phyloP scores from a whole-genome alignment of 2,888 invertebrate genomes.

The Hirudinaria manillensis region DNA sequence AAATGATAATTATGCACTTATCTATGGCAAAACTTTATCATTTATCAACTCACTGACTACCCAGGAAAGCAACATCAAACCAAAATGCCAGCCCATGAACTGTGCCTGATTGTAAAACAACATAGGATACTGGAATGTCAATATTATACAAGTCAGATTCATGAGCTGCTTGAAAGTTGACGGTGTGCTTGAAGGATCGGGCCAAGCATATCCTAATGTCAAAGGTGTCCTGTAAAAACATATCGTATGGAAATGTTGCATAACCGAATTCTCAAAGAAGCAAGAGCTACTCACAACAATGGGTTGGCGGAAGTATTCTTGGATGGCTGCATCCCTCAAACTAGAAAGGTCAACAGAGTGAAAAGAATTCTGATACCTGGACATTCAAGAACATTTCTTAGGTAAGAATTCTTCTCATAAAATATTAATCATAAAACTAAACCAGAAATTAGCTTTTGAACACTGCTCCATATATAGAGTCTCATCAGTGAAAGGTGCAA shows the following conservation, averaged over 20 bases:
- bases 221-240: constrained; percentile 71
- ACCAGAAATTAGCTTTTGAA: constrained; percentile 97
- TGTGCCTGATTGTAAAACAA: constrained; percentile 81
- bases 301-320: constrained; percentile 94
- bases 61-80: constrained; percentile 96
- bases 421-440: constrained; percentile 28
- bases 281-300: constrained; percentile 65
- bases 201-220: constrained; percentile 94
- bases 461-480: constrained; percentile 94
- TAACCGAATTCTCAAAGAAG: background rate
- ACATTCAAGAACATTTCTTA: constrained; percentile 23
- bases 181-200: constrained; percentile 81
- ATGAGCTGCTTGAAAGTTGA: constrained; percentile 84
- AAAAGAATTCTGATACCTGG: constrained; percentile 84
- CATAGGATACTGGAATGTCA: constrained; percentile 88
- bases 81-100: constrained; percentile 97
- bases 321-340: constrained; percentile 82
- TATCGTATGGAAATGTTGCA: background rate
- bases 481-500: constrained; percentile 96
- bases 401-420: background rate
- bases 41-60: constrained; percentile 55
- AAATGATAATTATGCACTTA: background rate
- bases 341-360: constrained; percentile 92
- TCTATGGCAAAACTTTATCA: too few relatives aligned
- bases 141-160: constrained; percentile 91